phyloP scores from a whole-genome alignment of 1,140 invertebrate genomes.

The roundworm (Caenorhabditis elegans) region DNA sequence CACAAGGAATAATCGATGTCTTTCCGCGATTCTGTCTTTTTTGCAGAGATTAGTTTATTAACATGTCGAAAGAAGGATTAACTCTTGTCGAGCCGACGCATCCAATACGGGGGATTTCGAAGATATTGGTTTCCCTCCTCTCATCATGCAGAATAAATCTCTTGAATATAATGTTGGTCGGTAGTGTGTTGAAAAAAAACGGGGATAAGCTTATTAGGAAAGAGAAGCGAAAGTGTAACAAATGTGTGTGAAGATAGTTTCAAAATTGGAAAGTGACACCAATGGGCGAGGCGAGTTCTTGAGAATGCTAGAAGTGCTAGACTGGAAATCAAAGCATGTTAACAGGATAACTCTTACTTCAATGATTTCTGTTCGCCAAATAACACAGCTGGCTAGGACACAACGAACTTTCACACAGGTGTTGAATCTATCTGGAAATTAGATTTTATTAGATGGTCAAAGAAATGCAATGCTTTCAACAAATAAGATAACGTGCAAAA shows the following conservation, averaged over 20 bases:
- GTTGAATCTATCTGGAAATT: not conserved
- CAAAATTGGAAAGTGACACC: too few relatives aligned
- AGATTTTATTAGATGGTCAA: conserved; percentile 4
- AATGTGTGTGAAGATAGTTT: not conserved
- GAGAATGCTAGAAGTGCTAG: not conserved
- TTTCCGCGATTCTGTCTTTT: not conserved
- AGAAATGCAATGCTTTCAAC: not conserved
- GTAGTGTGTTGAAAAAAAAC: not conserved
- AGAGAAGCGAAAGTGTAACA: too few relatives aligned
- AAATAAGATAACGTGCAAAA: not conserved
- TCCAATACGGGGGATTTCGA: conserved; percentile 7
- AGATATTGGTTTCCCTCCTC: conserved; percentile 28
- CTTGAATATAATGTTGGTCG: not conserved
- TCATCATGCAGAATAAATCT: conserved; percentile 20
- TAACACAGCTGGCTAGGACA: not conserved
- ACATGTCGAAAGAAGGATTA: conserved; percentile 20
- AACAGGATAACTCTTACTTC: not conserved
- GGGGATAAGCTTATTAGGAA: not conserved
- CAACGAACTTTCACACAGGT: not conserved
- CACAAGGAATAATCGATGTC: not conserved
- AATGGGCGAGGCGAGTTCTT: not conserved
- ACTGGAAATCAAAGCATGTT: conserved; percentile 1
- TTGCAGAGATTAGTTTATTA: conserved; percentile 29
- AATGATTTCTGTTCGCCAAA: not conserved
- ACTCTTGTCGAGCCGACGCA: not conserved